Base-by-base conservation (phyloP, 2,888 invertebrate species). In the Xylota sylvarum region DNA sequence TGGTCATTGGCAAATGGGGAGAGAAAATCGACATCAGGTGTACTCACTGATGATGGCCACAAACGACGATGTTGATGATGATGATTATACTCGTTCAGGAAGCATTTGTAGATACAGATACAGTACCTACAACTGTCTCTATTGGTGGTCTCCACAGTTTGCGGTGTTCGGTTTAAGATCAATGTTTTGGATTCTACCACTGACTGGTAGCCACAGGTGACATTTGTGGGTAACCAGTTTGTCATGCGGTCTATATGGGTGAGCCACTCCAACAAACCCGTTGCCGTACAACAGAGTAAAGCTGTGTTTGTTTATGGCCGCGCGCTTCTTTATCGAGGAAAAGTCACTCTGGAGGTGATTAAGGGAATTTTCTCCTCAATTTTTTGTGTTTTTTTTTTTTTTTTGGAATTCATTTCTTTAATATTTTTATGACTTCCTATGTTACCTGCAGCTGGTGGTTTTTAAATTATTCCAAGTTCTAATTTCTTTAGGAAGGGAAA, bases 201-300 rank as follows among this genome's bases (percentile, higher is more conserved):
- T n/a, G 30, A 12, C 7, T 10, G 46, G 12, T 27, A 30, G 40
- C 27, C 65, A 74, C 77, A 50, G 65, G 78, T 83, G 83, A 83
- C 73, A 67, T 72, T 83, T 72, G 65, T 37, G 50, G 52, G 12
- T 27, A 83, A 77, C 83, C 78, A 78, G 83, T 83, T 83, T 72
- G 35, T 73, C 35, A 52, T 35, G 56, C 43, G 14, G 37, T 40
- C 9, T 60, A 78, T 55, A 62, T 83, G 73, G 83, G 83, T 83
- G 83, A 83, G 67, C 83, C 60, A 60, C 78, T 83, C 52, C 55
- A 69, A 43, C 48, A 62, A 48, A 67, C 80, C 27, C 46, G 64
- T 43, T 43, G 35, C 5, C 17, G 3, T 56, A 17, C 30, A 5
- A 17, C 30, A 5, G 14, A 5, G 35, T 37, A 19, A 43, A 23